Conservation (phyloP, 2,113 vertebrate species). For the Halichoerus grypus region DNA sequence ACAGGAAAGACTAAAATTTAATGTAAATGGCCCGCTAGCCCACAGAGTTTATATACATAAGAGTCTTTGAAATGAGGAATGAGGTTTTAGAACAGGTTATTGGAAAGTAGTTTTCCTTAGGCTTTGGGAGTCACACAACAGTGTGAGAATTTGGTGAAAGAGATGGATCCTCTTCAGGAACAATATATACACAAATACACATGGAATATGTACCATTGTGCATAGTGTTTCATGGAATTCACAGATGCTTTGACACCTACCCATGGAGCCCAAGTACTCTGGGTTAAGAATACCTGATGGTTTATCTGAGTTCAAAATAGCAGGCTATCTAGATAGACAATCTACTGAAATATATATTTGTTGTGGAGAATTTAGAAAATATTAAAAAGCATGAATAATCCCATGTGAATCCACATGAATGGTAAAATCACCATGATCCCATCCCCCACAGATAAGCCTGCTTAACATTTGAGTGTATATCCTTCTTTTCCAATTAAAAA, state of each 20-base stretch:
- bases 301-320: not conserved
- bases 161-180: not conserved
- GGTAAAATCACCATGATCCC: not conserved
- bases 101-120: not conserved
- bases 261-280: not conserved
- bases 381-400: not conserved
- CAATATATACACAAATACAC: not conserved
- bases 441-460: not conserved
- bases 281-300: not conserved
- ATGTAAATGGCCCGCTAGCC: not conserved
- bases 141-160: not conserved
- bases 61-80: not conserved
- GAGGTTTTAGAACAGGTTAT: not conserved
- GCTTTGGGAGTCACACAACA: not conserved
- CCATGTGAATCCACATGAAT: not conserved
- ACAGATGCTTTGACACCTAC: not conserved
- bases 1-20: not conserved
- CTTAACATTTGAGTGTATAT: not conserved
- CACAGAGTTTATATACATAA: not conserved
- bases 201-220: not conserved
- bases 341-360: not conserved
- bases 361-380: not conserved
- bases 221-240: not conserved
- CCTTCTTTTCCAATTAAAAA: conserved; percentile 39
- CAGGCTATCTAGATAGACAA: not conserved